Percentiles rank a stretch among this genome's conserved stretches.
phyloP scores from a whole-genome alignment of 2,797 vertebrate genomes.

The Salarias fasciatus region DNA sequence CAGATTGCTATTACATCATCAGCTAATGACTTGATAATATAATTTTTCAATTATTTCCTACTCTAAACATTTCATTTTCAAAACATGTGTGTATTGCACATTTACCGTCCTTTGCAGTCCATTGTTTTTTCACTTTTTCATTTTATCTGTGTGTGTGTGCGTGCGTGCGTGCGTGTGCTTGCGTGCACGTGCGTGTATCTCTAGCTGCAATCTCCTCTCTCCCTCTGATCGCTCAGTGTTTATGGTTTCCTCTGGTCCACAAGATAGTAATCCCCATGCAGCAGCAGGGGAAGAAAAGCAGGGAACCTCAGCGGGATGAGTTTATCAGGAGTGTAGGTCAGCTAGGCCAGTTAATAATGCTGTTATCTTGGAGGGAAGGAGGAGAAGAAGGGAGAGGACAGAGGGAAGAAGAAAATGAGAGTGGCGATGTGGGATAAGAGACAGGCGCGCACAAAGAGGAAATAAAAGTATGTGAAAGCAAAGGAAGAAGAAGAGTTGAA shows the following conservation, averaged over 20 bases:
- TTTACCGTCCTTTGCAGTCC: constrained; percentile 7
- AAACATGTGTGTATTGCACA: constrained; percentile 20
- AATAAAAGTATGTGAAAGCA: constrained; percentile 65
- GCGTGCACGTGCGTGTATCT: constrained; percentile 27
- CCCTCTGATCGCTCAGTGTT: constrained; percentile 59
- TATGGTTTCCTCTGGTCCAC: constrained; percentile 57
- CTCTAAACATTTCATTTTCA: constrained; percentile 67
- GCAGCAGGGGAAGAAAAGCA: constrained; percentile 59
- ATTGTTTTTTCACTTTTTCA: neutral
- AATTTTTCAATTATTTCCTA: constrained; percentile 74
- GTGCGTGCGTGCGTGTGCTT: constrained; percentile 1
- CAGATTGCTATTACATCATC: constrained; percentile 74
- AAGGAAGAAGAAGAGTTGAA: constrained; percentile 24
- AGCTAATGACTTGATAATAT: constrained; percentile 80
- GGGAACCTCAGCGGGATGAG: constrained; percentile 65
- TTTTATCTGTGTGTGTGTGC: neutral
- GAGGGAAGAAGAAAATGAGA: neutral
- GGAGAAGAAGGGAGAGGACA: constrained; percentile 24
- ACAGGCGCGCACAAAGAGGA: constrained; percentile 32
- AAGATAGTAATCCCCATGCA: constrained; percentile 65
- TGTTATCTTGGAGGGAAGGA: constrained; percentile 72
- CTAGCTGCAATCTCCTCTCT: constrained; percentile 45
- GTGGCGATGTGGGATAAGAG: constrained; percentile 24
- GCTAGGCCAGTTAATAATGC: constrained; percentile 79
- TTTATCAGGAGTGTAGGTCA: constrained; percentile 79